Conservation (phyloP, 2,888 invertebrate species). For the Rapana venosa region DNA sequence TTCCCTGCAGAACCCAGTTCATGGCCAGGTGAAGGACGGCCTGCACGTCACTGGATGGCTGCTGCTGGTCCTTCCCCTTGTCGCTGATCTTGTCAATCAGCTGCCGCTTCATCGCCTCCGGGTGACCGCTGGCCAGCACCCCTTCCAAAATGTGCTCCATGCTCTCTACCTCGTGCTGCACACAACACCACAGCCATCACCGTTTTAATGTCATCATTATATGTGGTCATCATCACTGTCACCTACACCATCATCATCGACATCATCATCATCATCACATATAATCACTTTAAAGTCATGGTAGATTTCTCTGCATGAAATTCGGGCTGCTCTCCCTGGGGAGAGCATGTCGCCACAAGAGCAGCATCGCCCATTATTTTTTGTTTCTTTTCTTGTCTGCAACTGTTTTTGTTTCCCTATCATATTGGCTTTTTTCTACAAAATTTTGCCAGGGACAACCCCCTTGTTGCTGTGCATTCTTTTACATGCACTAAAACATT, state of each 20-base stretch:
- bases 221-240: not conserved
- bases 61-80: constrained; percentile 58
- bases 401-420: no score
- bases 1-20: constrained; percentile 66
- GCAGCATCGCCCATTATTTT: no score
- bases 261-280: not conserved
- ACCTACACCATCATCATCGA: not conserved
- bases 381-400: no score
- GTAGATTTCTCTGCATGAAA: not conserved
- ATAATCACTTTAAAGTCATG: not conserved
- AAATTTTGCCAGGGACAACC: no score
- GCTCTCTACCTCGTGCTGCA: constrained; percentile 53
- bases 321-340: no score
- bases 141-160: constrained; percentile 71
- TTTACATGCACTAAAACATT: no score
- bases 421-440: no score
- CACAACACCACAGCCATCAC: not conserved
- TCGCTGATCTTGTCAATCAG: constrained; percentile 62
- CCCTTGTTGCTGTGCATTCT: no score
- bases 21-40: constrained; percentile 61
- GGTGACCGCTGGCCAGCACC: constrained; percentile 61
- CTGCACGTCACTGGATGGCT: constrained; percentile 53
- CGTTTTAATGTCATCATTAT: not conserved
- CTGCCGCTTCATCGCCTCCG: constrained; percentile 61
- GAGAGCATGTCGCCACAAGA: no score